Conservation (phyloP, 2,888 invertebrate genomes). For the Spodoptera littoralis region DNA sequence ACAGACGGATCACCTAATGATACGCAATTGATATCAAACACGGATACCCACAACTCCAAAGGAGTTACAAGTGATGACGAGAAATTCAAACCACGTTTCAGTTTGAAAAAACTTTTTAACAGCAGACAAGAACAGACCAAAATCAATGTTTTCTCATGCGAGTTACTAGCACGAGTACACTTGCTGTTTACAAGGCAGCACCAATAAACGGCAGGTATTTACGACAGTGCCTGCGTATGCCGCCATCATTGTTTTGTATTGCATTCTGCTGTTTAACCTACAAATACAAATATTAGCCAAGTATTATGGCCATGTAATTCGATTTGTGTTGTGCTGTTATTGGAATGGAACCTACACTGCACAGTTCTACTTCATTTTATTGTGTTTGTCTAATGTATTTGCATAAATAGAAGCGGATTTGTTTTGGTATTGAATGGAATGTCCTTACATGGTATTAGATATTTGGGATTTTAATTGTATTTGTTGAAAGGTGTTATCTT, state of each 20-base stretch:
- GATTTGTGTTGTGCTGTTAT: slow-evolving; percentile 42
- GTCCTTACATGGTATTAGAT: no score
- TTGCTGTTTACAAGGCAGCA: slow-evolving; percentile 48
- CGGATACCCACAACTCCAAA: no score
- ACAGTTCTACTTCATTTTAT: background rate
- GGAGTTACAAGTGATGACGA: no score
- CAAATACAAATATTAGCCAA: slow-evolving; percentile 56
- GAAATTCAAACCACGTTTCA: no score
- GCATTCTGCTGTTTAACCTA: slow-evolving; percentile 65
- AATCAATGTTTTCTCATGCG: background rate
- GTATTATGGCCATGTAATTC: slow-evolving; percentile 49
- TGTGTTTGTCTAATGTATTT: slow-evolving; percentile 10
- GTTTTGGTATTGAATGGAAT: no score
- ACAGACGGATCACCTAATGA: no score
- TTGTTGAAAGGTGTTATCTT: no score
- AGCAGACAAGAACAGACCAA: background rate
- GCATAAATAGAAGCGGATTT: background rate
- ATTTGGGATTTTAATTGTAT: no score
- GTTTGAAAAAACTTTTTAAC: no score
- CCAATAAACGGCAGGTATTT: slow-evolving; percentile 75
- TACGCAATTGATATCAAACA: no score
- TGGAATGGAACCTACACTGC: slow-evolving; percentile 30
- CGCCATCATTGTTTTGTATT: slow-evolving; percentile 68
- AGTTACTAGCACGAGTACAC: slow-evolving; percentile 33
- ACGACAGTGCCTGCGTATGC: slow-evolving; percentile 64